Evolutionary conservation across 2,797 vertebrate species (phyloP), one percentile per base, ranked within the genome.

Genomic region (Mus minutoides): DNA sequence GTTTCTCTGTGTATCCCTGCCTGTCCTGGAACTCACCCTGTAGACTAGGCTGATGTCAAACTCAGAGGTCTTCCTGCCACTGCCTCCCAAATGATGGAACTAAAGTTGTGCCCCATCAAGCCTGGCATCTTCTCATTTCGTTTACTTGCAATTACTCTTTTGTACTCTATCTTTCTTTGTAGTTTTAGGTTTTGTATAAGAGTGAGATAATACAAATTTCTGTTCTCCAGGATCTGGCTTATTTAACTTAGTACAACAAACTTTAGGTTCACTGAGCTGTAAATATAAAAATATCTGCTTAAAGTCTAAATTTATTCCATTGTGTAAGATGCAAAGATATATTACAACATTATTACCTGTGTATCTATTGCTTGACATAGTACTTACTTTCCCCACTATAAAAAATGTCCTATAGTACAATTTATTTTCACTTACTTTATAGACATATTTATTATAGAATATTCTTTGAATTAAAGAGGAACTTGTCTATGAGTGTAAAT

Each of bases 391-490:
- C 58, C 69, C 77, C 80, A 85, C 79, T 73, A 86, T 67, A 97
- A 80, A 60, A 97, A 94, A 92, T 46, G 0, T 80, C 46, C 84
- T 90, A 92, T 88, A 93, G 77, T 82, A 94, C 26, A 97, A 97
- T 98, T 86, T 97, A 97, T 97, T 98, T 96, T 97, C 97, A 97
- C 98, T 98, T 98, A 98, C 97, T 98, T 98, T 94, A 98, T 85
- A 0, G 84, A 85, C 96, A 96, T 96, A 80, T 78, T 97, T 94
- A 96, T 94, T 90, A 43, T 92, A 82, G 80, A 94, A 94, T 76
- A 95, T 93, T 97, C 92, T 82, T 80, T 98, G 95, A 93, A 75
- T 46, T 79, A 58, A 64, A 96, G n/a, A 78, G 87, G 46, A 14
- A 37, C 49, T 91, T 83, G 71, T 22, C 46, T 52, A 76, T 77